These are phyloP conservation scores for Nasonia longicornis DNA, from an alignment of 1,140 invertebrate species.

Conservation along the genomic window DNA sequence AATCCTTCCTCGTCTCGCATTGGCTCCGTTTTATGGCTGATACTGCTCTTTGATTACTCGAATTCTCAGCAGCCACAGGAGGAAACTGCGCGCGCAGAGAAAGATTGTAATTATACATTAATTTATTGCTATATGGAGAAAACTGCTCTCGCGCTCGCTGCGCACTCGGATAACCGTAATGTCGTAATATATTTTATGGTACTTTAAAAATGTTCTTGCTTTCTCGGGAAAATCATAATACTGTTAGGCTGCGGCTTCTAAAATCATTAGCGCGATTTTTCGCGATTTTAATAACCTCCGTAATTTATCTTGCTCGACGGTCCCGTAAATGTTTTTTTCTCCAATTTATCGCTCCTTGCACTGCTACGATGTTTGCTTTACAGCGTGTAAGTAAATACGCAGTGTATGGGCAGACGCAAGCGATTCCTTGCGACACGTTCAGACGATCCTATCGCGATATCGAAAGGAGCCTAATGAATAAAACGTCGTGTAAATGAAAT, in stretches of 20 bases:
- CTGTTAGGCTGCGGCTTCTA: conserved; percentile 12
- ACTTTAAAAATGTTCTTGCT: conserved; percentile 19
- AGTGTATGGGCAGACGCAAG: no score
- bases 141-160: not conserved
- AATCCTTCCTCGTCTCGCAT: conserved; percentile 1
- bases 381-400: not conserved
- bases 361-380: not conserved
- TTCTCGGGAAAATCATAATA: conserved; percentile 35
- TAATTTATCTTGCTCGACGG: not conserved
- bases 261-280: conserved; percentile 19
- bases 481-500: not conserved
- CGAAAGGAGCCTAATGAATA: not conserved
- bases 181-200: conserved; percentile 36
- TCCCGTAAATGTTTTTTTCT: not conserved
- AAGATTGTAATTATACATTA: conserved; percentile 37
- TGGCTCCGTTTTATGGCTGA: conserved; percentile 7
- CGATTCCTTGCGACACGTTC: no score
- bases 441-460: no score
- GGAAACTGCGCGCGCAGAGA: not conserved
- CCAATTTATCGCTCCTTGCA: not conserved
- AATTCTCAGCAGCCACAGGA: not conserved
- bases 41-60: not conserved
- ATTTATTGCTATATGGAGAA: conserved; percentile 25
- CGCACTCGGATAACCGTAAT: conserved; percentile 15
- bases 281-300: not conserved